phyloP scores from a whole-genome alignment of 2,888 invertebrate genomes.

The Synergus japonicus region DNA sequence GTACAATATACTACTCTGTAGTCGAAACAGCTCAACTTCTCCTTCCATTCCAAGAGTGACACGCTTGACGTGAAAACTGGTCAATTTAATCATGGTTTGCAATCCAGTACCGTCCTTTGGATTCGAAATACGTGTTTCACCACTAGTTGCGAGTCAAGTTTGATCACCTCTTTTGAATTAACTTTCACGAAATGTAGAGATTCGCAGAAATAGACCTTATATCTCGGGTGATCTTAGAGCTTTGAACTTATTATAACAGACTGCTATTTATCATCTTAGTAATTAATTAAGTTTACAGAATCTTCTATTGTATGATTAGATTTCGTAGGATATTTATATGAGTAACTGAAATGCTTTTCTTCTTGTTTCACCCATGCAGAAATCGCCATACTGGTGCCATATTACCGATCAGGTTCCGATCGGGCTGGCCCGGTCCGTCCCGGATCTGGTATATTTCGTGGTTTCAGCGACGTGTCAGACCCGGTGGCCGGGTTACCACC shows the following conservation, averaged over 20 bases:
- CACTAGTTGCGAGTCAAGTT: not conserved
- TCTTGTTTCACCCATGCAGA: too few species aligned
- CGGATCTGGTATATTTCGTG: too few species aligned
- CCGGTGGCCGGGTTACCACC: too few species aligned
- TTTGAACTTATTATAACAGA: not conserved
- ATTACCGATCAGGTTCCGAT: too few species aligned
- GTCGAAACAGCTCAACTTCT: slow-evolving; percentile 40
- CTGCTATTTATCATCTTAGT: not conserved
- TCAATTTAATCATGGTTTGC: slow-evolving; percentile 52
- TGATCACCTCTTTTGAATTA: not conserved
- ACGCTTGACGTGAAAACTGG: slow-evolving; percentile 43
- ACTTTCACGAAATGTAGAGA: not conserved
- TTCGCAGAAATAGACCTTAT: not conserved
- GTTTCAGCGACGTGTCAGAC: too few species aligned
- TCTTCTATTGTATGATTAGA: not conserved
- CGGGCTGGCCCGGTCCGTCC: too few species aligned
- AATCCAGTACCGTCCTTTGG: slow-evolving; percentile 31
- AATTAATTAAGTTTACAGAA: not conserved
- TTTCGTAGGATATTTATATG: not conserved
- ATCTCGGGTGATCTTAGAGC: not conserved
- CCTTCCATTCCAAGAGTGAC: slow-evolving; percentile 40
- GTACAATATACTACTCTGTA: not conserved
- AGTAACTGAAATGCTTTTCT: not conserved
- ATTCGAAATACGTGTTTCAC: not conserved
- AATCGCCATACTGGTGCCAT: too few species aligned